Percentiles rank a stretch among this genome's conserved stretches.
Evolutionary conservation across 2,888 invertebrate species (phyloP).

Genomic region (Tridacna crocea): DNA sequence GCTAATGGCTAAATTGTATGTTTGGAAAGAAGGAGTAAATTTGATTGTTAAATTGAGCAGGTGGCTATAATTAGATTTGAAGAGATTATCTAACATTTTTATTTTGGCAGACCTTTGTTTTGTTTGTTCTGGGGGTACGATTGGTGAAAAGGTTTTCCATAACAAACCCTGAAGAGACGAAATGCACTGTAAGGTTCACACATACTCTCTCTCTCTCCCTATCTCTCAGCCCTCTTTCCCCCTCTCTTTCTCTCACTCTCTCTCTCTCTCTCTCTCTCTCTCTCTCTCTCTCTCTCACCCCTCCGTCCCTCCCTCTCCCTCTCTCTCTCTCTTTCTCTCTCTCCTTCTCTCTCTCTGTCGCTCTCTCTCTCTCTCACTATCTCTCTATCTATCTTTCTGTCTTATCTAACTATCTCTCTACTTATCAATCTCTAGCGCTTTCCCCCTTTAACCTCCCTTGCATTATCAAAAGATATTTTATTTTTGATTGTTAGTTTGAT

Average conservation of each 20-base stretch:
- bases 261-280: not conserved
- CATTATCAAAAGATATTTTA: too few relatives aligned
- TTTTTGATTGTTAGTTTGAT: too few relatives aligned
- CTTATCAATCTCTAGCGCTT: not conserved
- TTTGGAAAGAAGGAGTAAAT: too few relatives aligned
- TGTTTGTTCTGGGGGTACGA: not conserved
- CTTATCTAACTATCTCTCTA: not conserved
- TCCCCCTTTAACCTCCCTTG: too few relatives aligned
- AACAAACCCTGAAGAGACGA: slow-evolving; percentile 1
- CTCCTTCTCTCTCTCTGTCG: not conserved
- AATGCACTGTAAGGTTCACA: not conserved
- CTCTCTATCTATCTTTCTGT: not conserved
- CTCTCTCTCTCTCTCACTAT: too few relatives aligned
- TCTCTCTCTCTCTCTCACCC: not conserved
- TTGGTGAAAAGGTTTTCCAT: not conserved
- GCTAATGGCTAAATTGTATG: too few relatives aligned
- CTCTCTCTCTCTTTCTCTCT: not conserved
- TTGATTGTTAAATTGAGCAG: too few relatives aligned
- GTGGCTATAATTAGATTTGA: too few relatives aligned
- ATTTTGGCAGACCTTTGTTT: not conserved
- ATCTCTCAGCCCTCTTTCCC: not conserved
- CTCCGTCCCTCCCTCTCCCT: too few relatives aligned
- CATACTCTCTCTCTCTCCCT: too few relatives aligned
- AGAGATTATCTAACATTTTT: too few relatives aligned
- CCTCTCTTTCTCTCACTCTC: too few relatives aligned